Percentiles rank a stretch among this genome's conserved stretches.
Conservation (phyloP, 2,797 vertebrate genomes). For the Falco novaeseelandiae region DNA sequence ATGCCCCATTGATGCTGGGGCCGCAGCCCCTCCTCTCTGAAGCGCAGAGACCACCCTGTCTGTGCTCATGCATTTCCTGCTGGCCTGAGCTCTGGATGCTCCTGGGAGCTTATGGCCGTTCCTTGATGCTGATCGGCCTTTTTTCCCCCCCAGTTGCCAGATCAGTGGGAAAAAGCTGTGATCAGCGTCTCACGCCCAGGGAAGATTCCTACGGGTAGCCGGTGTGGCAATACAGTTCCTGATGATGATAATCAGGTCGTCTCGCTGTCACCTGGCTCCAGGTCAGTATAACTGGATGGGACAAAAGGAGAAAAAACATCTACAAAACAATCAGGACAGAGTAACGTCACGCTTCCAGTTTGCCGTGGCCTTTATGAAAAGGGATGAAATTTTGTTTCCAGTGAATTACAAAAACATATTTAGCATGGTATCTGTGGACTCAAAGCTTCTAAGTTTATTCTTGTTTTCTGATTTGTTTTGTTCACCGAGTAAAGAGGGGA, state of each 20-base stretch:
- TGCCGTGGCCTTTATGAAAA: background rate
- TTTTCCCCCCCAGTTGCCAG: conserved; percentile 83
- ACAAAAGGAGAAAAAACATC: background rate
- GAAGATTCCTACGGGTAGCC: conserved; percentile 86
- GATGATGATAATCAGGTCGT: conserved; percentile 93
- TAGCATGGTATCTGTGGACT: background rate
- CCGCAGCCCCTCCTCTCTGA: background rate
- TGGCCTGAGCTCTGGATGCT: background rate
- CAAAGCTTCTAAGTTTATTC: background rate
- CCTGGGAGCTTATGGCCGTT: rapidly evolving
- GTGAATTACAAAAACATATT: background rate
- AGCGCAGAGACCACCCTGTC: background rate
- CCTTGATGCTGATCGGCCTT: background rate
- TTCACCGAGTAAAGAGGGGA: background rate
- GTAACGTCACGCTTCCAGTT: background rate
- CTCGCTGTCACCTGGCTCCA: conserved; percentile 90
- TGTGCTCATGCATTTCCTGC: rapidly evolving
- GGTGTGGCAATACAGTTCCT: conserved; percentile 92
- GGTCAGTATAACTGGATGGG: conserved; percentile 75
- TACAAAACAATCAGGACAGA: background rate
- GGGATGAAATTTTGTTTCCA: background rate
- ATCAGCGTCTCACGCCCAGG: conserved; percentile 87
- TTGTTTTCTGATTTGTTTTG: background rate
- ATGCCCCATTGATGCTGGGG: background rate
- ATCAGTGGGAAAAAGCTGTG: conserved; percentile 96